These are phyloP conservation scores for Papilio elwesi DNA, from an alignment of 2,888 invertebrate genomes.

Conservation along the genomic window DNA sequence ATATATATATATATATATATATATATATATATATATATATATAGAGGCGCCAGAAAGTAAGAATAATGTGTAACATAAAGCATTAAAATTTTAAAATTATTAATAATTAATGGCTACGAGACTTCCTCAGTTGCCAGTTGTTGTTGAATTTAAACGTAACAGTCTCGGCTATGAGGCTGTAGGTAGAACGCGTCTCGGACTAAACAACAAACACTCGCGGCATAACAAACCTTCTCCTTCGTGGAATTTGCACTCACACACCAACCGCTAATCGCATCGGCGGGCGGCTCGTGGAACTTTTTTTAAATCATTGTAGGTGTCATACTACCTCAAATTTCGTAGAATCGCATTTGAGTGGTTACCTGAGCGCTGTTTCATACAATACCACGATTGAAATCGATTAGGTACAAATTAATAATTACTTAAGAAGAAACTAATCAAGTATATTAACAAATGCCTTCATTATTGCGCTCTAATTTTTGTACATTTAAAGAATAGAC, in stretches of 20 bases:
- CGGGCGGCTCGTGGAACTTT: slow-evolving; percentile 49
- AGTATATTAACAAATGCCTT: background rate
- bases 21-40: no score
- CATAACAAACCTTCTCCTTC: slow-evolving; percentile 71
- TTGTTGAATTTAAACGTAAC: slow-evolving; percentile 60
- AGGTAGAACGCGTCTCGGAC: slow-evolving; percentile 57
- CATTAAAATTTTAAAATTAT: no score
- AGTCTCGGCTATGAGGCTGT: slow-evolving; percentile 50
- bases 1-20: no score
- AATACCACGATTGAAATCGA: background rate
- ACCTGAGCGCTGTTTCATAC: slow-evolving; percentile 41
- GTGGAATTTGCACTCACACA: slow-evolving; percentile 78
- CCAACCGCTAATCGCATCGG: slow-evolving; percentile 51
- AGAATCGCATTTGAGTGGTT: slow-evolving; percentile 36
- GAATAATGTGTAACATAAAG: no score
- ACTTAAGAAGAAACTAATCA: background rate
- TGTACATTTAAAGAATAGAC: background rate
- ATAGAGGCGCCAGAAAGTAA: no score
- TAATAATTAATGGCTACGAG: no score
- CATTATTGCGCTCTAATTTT: no score
- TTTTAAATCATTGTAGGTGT: slow-evolving; percentile 51
- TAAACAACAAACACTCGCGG: slow-evolving; percentile 68
- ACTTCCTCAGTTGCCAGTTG: slow-evolving; percentile 38
- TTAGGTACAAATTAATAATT: background rate
- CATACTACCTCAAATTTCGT: slow-evolving; percentile 46